These are phyloP conservation scores for Amblyteles armatorius DNA, from an alignment of 2,888 invertebrate genomes.

Conservation along the genomic window DNA sequence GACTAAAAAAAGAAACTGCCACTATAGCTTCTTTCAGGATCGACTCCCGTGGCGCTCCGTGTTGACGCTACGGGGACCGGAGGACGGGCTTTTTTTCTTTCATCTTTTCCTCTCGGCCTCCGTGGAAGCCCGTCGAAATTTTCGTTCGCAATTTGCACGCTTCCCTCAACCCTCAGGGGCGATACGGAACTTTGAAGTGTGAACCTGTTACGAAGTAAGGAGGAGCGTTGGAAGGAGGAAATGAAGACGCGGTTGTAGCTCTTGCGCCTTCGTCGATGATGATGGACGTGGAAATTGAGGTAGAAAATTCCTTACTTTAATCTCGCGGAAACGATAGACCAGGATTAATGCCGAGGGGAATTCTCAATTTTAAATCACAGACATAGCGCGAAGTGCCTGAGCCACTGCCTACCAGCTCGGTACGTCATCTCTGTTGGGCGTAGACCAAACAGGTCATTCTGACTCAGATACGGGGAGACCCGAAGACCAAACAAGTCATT, in stretches of 20 bases:
- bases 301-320: background rate
- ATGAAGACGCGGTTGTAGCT: background rate
- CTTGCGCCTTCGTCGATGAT: background rate
- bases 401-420: background rate
- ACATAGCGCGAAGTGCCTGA: too few species aligned
- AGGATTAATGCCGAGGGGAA: too few species aligned
- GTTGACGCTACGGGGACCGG: constrained; percentile 42
- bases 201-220: background rate
- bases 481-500: background rate
- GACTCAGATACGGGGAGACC: too few species aligned
- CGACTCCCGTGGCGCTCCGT: constrained; percentile 29
- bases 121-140: constrained; percentile 37
- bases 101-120: constrained; percentile 49
- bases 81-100: constrained; percentile 40
- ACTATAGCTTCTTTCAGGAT: constrained; percentile 29
- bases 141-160: constrained; percentile 49
- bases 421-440: background rate
- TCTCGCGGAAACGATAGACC: too few species aligned
- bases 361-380: too few species aligned
- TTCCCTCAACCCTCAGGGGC: constrained; percentile 19
- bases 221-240: background rate
- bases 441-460: background rate
- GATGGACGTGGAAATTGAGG: background rate
- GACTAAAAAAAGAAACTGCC: constrained; percentile 23
- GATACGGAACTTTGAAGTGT: constrained; percentile 39